Base-by-base conservation (phyloP, 2,888 invertebrate species). In the Agrochola litura region DNA sequence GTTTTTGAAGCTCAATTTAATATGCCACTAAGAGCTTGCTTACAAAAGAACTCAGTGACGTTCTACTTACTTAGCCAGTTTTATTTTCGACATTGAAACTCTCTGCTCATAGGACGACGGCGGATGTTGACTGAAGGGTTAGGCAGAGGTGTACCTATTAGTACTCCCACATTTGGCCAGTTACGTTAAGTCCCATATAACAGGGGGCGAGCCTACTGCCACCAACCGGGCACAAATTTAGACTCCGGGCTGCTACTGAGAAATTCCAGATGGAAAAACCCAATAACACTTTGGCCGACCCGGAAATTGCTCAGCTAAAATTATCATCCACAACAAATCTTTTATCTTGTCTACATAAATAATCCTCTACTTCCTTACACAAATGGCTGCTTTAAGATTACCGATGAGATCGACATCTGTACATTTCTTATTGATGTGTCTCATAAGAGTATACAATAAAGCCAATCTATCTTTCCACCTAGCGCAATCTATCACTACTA, bases 401-500 rank as follows among this genome's bases (percentile, higher is more conserved):
- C 0, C 19, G 56, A 73, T 72, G 56, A 78, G 6, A 43, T 54
- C 25, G n/a, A n/a, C 30, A 41, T 37, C 12, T 9, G 14, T 30
- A n/a, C 46, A n/a, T 14, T n/a, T 63, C 2, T 37, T 77, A 60
- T 43, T 52, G 43, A 49, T n/a, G 2, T 25, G 6, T 80, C 37
- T 8, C 41, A 12, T 79, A n/a, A 3, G 25, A 5, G 46, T n/a
- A 22, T 64, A 56, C n/a, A 73, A 22, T 52, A 43, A 14, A 41
- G 22, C 19, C 49, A 14, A 77, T 81, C 58, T 64, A 64, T 81
- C 75, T 81, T 60, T 12, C 37, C 10, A 10, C 22, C n/a, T 41
- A n/a, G n/a, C 37, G 30, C 63, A 52, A 79, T 79, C 63, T 49
- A 68, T 77, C 79, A 80, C 41, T 14, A 46, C 37, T 80, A 83